Evolutionary conservation across 2,113 vertebrate genomes (phyloP), one percentile per base, ranked within the genome.

Genomic region (Emydura subglobosa): DNA sequence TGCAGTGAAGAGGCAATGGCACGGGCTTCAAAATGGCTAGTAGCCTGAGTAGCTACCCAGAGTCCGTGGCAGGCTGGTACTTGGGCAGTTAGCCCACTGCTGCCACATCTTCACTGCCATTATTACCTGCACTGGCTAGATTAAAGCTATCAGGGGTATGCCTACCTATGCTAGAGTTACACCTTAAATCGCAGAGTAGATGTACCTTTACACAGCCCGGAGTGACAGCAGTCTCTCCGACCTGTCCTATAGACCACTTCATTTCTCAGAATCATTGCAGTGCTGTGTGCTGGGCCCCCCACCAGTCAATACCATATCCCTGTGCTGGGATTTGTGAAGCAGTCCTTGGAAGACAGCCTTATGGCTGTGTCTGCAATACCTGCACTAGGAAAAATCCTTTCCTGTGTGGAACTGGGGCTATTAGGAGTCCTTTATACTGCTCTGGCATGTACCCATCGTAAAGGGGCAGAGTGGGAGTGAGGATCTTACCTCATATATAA

Each of bases 241-340:
- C 4, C 24, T 29, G 83, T 0, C 53, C 12, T 11, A 1, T 25
- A 11, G 78, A 9, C 16, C 51, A 9, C 39, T 81, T 16, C 7
- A 6, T 74, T 42, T n/a, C 68, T 72, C 13, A 8, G 17, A 34
- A 42, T 0, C 1, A 61, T 7, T 57, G 2, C 6, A 49, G 5
- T 4, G 49, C 7, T 42, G 2, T 31, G 91, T 82, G 84, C 24
- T 61, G 9, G 61, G 2, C 10, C 6, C n/a, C 39, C 2, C 21
- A 5, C 42, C 87, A 86, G 85, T 7, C 11, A 79, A 49, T 10
- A 31, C 0, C 1, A 3, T 57, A 87, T 51, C 21, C 4, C 89
- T 57, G 12, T 0, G 10, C 7, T 57, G 16, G 1, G 2, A 57
- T 76, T 82, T 55, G 2, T 72, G 68, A 61, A 87, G 72, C 59